These are phyloP conservation scores for Melolontha melolontha DNA, from an alignment of 2,888 invertebrate species.

Conservation along the genomic window DNA sequence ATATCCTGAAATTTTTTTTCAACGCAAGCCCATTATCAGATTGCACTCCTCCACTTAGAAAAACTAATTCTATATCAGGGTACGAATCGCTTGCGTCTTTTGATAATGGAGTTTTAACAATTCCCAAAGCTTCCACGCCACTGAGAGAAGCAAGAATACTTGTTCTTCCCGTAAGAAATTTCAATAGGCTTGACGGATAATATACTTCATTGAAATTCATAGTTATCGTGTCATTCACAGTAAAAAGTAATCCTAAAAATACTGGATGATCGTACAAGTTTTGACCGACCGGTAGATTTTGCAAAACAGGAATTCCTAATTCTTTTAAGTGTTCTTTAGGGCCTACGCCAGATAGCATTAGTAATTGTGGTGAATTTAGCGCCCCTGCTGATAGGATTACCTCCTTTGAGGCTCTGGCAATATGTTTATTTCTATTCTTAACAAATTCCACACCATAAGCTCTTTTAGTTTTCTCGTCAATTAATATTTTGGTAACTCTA, in stretches of 20 bases:
- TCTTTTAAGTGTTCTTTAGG: constrained; percentile 71
- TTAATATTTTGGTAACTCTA: constrained; percentile 70
- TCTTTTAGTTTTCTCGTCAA: constrained; percentile 64
- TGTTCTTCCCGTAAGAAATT: too few species aligned
- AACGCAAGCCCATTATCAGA: too few species aligned
- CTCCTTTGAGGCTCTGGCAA: constrained; percentile 66
- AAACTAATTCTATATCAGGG: too few species aligned
- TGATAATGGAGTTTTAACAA: too few species aligned
- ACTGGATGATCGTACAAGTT: constrained; percentile 77
- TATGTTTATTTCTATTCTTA: constrained; percentile 50
- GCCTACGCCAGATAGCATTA: constrained; percentile 77
- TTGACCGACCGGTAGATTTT: constrained; percentile 75
- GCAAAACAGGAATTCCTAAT: constrained; percentile 71
- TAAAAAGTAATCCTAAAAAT: constrained; percentile 70
- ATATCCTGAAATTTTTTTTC: background rate
- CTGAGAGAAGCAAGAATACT: too few species aligned
- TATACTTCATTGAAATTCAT: constrained; percentile 8
- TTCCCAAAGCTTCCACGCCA: too few species aligned
- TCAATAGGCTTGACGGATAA: too few species aligned
- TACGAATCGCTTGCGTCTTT: too few species aligned
- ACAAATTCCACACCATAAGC: constrained; percentile 67
- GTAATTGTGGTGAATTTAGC: constrained; percentile 82
- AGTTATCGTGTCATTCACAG: constrained; percentile 65
- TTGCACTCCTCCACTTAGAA: too few species aligned
- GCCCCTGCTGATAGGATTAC: constrained; percentile 75